Base-by-base conservation (phyloP, 2,888 invertebrate genomes). In the Drosophila dives region DNA sequence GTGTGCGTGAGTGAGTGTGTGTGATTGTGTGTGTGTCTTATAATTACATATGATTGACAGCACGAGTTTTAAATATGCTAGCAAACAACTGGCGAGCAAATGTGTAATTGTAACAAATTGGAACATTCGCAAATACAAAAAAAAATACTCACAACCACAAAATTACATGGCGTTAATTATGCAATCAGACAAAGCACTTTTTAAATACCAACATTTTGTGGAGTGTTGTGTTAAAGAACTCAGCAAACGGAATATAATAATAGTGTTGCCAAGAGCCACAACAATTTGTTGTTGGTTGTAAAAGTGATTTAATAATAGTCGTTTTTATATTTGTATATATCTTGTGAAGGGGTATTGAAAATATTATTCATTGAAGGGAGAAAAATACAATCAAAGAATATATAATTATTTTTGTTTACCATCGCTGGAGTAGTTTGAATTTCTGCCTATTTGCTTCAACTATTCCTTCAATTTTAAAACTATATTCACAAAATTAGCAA, bases 21-120 rank as follows among this genome's bases (percentile, higher is more conserved):
- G 56, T 45, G 42, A 62, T 45, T 29, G 26, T 66, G 61, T 64
- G 55, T 59, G 38, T 42, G 68, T 17, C 40, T 71, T 54, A 56
- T 89, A 77, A 89, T 89, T 86, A 84, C 60, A 58, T 23, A 15
- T 81, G 77, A 87, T 77, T 79, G 76, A 84, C 78, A 77, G 72
- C 72, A 36, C 54, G 62, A 45, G 49, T 68, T 29, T 62, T 11
- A 62, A 80, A 61, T 60, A 48, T 34, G 68, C 45, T 56, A 4
- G 33, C 40, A 64, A 64, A 62, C 45, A 49, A 56, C 40, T 40
- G 40, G 40, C 26, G 17, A 49, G 4, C 17, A 23, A 50, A 45
- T 64, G 60, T 75, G 36, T 66, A 70, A 79, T 66, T 64, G 65
- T 42, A 50, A 58, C 64, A 61, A 65, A 55, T 59, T 60, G 50